Conservation (phyloP, 2,888 invertebrate genomes). For the Germaria angustata region DNA sequence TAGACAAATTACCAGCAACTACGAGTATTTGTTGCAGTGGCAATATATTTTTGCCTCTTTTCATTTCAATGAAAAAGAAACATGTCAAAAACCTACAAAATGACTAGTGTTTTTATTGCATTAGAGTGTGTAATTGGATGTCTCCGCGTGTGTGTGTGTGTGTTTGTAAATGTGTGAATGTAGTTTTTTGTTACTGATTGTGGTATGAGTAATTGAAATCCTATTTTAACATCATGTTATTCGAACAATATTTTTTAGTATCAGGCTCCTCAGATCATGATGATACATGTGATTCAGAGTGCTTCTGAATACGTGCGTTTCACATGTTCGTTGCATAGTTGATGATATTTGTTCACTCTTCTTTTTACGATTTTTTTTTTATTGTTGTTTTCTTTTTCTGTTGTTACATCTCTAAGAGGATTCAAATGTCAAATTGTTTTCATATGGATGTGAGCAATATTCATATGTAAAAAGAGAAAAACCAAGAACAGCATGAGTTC, state of each 20-base stretch:
- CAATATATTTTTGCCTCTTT: background rate
- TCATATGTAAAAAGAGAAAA: slow-evolving; percentile 2
- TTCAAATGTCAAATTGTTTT: slow-evolving; percentile 55
- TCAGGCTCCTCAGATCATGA: slow-evolving; percentile 18
- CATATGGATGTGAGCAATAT: background rate
- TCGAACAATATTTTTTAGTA: slow-evolving; percentile 45
- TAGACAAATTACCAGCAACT: slow-evolving; percentile 58
- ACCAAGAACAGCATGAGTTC: background rate
- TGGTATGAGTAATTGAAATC: slow-evolving; percentile 66
- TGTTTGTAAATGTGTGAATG: too few species aligned
- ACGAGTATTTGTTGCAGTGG: slow-evolving; percentile 6
- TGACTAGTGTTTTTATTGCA: slow-evolving; percentile 7
- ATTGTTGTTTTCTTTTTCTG: slow-evolving; percentile 10
- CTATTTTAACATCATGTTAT: slow-evolving; percentile 62
- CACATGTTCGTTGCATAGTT: background rate
- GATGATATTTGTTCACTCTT: background rate
- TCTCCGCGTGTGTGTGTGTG: background rate
- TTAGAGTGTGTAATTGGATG: background rate
- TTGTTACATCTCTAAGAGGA: slow-evolving; percentile 53
- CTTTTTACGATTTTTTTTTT: slow-evolving; percentile 18
- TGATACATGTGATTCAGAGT: background rate
- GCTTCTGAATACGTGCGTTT: background rate
- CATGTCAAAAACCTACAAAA: background rate
- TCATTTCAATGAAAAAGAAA: background rate
- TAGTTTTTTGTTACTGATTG: too few species aligned